Evolutionary conservation across 2,113 vertebrate species (phyloP).

Genomic region (Podiceps cristatus): DNA sequence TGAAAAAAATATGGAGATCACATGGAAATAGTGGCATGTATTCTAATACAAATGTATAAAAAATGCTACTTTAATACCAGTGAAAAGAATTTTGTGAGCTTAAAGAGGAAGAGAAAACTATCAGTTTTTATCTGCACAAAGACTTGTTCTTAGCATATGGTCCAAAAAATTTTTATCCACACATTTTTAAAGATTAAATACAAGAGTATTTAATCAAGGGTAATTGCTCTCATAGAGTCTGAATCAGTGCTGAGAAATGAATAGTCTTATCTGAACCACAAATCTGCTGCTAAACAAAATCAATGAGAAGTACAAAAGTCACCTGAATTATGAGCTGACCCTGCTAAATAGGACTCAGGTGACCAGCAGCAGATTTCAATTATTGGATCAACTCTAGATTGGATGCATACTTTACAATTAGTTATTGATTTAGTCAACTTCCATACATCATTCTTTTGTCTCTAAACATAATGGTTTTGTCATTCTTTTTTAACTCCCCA

Average conservation of each 20-base stretch:
- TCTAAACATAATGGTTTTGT: neutral
- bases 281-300: conserved; percentile 53
- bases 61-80: neutral
- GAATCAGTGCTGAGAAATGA: neutral
- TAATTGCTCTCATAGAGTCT: neutral
- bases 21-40: neutral
- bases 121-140: neutral
- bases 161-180: neutral
- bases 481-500: neutral
- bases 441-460: conserved; percentile 42
- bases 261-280: neutral
- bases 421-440: conserved; percentile 41
- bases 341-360: conserved; percentile 19
- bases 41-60: neutral
- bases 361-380: conserved; percentile 22
- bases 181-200: neutral
- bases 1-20: neutral
- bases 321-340: conserved; percentile 18
- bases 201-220: neutral
- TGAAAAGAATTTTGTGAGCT: neutral
- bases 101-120: neutral
- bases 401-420: conserved; percentile 41
- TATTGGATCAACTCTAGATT: conserved; percentile 8
- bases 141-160: neutral
- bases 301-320: conserved; percentile 35